Evolutionary conservation across 2,888 invertebrate species (phyloP).

Genomic region (Rutpela maculata): DNA sequence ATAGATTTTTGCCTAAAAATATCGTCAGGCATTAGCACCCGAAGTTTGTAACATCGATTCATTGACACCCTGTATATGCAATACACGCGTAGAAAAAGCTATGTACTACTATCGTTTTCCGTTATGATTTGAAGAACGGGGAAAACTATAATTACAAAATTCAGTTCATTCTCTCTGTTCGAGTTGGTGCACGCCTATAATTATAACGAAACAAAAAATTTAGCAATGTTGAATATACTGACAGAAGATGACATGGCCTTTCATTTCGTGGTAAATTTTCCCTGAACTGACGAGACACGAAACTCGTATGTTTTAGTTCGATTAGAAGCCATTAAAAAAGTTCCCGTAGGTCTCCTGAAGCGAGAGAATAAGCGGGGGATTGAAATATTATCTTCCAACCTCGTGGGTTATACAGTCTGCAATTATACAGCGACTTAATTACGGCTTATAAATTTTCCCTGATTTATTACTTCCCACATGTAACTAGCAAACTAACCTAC

Average conservation of each 20-base stretch:
- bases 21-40: too few species aligned
- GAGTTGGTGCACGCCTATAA: too few species aligned
- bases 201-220: background rate
- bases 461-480: constrained; percentile 58
- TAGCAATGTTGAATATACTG: background rate
- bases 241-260: background rate
- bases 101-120: too few species aligned
- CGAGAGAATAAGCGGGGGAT: constrained; percentile 45
- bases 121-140: too few species aligned
- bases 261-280: constrained; percentile 3
- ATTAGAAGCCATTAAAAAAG: constrained; percentile 6
- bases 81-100: too few species aligned
- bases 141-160: too few species aligned
- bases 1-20: too few species aligned
- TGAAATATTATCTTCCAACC: constrained; percentile 55
- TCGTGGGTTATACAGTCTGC: constrained; percentile 55
- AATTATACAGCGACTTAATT: constrained; percentile 60
- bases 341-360: background rate
- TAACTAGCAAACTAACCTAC: constrained; percentile 42
- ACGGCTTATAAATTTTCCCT: constrained; percentile 47
- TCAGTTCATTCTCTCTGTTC: too few species aligned
- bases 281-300: background rate
- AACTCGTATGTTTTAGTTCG: background rate
- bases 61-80: too few species aligned
- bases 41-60: too few species aligned